phyloP scores from a whole-genome alignment of 2,113 vertebrate genomes.

The Odobenus rosmarus region DNA sequence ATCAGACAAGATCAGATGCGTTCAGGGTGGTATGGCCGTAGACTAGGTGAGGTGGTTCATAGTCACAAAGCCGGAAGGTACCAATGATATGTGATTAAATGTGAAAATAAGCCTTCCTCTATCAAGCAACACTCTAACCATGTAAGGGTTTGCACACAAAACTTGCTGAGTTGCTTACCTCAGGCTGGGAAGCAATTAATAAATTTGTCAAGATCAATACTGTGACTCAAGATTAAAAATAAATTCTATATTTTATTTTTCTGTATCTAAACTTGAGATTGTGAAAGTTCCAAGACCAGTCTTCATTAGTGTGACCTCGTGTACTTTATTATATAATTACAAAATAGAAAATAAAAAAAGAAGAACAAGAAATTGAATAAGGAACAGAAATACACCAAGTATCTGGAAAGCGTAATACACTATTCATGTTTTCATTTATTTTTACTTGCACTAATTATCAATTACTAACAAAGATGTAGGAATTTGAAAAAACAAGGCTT shows the following conservation, averaged over 20 bases:
- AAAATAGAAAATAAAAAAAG: not conserved
- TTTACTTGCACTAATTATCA: not conserved
- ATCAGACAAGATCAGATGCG: too few relatives aligned
- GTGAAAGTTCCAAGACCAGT: not conserved
- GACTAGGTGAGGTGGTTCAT: not conserved
- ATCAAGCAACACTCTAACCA: fast-evolving
- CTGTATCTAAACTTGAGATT: not conserved
- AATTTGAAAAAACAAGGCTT: not conserved
- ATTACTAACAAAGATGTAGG: not conserved
- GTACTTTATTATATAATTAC: not conserved
- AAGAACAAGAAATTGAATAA: not conserved
- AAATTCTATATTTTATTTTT: not conserved
- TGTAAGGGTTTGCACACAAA: fast-evolving
- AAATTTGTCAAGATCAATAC: not conserved
- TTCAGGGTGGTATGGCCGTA: too few relatives aligned
- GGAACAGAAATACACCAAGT: not conserved
- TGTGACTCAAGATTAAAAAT: not conserved
- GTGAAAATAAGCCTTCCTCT: not conserved
- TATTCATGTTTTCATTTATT: not conserved
- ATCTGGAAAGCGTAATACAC: not conserved
- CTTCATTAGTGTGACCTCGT: not conserved
- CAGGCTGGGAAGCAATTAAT: not conserved
- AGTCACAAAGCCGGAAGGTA: not conserved
- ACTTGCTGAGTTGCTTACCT: not conserved
- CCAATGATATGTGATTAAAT: not conserved